phyloP scores from a whole-genome alignment of 2,888 invertebrate genomes.

The Slavum lentiscoides region DNA sequence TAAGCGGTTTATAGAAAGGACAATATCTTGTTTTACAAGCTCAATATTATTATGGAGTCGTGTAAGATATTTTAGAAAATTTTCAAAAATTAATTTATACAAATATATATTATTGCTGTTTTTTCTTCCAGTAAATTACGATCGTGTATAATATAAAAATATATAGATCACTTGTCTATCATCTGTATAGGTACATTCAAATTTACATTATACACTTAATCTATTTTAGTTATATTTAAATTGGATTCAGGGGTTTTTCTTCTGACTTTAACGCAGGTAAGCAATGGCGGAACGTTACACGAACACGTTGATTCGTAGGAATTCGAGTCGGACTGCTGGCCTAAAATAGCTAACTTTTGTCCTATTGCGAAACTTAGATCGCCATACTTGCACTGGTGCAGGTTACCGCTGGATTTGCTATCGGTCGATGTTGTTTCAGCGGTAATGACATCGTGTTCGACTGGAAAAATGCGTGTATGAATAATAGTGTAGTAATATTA shows the following conservation, averaged over 20 bases:
- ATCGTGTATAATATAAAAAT: too few species aligned
- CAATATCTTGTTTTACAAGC: too few species aligned
- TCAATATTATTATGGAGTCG: too few species aligned
- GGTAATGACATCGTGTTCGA: not conserved
- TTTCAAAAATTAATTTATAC: too few species aligned
- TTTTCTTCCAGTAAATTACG: too few species aligned
- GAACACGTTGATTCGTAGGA: slow-evolving; percentile 26
- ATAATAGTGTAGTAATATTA: too few species aligned
- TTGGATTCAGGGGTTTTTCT: not conserved
- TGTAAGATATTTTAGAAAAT: too few species aligned
- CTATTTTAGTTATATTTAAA: slow-evolving; percentile 1
- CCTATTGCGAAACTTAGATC: slow-evolving; percentile 8
- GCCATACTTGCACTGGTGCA: slow-evolving; percentile 21
- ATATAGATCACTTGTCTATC: too few species aligned
- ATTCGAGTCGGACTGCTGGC: not conserved
- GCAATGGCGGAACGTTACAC: slow-evolving; percentile 22
- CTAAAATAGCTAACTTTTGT: slow-evolving; percentile 13
- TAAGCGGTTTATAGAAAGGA: too few species aligned
- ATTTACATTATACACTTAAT: not conserved
- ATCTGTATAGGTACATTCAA: not conserved
- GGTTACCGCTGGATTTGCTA: not conserved
- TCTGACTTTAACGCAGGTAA: slow-evolving; percentile 26
- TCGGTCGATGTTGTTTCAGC: not conserved
- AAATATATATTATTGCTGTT: too few species aligned
- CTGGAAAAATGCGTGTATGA: slow-evolving; percentile 3